These are phyloP conservation scores for Garrulus glandarius DNA, from an alignment of 2,797 vertebrate species.

Conservation along the genomic window DNA sequence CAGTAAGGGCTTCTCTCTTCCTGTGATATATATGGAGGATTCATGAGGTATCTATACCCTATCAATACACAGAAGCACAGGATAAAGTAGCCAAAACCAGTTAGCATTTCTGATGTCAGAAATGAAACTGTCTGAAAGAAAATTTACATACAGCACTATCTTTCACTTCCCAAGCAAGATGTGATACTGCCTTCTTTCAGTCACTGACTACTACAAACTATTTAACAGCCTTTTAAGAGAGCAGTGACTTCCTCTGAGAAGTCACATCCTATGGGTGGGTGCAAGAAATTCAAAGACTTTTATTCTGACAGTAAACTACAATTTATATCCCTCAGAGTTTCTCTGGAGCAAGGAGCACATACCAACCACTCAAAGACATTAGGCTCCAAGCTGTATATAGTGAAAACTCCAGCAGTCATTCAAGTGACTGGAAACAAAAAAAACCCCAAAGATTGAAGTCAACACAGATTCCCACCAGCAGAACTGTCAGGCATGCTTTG, in stretches of 20 bases:
- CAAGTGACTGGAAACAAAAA: background rate
- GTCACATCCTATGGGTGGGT: fast-evolving
- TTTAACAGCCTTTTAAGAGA: background rate
- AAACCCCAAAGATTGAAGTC: background rate
- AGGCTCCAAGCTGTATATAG: background rate
- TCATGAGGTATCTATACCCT: background rate
- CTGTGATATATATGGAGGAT: background rate
- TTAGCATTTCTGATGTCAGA: background rate
- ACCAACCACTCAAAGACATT: background rate
- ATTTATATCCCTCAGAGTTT: background rate
- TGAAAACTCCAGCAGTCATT: background rate
- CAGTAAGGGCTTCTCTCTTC: background rate
- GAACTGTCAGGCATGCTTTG: background rate
- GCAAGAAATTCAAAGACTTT: background rate
- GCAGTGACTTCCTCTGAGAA: background rate
- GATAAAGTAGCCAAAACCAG: background rate
- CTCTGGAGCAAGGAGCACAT: background rate
- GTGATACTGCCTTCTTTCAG: background rate
- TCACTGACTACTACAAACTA: background rate
- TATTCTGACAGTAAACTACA: background rate
- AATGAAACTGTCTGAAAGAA: background rate
- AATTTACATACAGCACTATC: background rate
- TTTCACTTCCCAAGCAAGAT: background rate
- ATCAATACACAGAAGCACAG: background rate
- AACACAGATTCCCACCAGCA: background rate